These are phyloP conservation scores for Nylanderia fulva DNA, from an alignment of 1,140 invertebrate species.

Conservation along the genomic window DNA sequence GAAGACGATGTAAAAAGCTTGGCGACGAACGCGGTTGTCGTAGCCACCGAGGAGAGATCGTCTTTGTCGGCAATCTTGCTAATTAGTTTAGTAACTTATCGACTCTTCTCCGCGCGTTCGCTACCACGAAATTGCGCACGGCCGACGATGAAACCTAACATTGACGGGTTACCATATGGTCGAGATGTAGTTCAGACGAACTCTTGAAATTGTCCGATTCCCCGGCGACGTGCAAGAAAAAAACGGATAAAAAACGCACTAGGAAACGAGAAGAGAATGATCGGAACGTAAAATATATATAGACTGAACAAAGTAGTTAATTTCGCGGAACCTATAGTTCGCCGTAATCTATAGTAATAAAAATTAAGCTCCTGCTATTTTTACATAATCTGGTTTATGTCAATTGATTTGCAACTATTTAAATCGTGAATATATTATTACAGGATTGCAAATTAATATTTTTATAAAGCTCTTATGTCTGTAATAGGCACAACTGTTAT, in stretches of 20 bases:
- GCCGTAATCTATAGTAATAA: neutral
- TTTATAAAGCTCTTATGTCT: neutral
- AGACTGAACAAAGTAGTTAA: neutral
- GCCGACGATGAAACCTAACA: constrained; percentile 44
- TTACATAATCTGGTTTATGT: neutral
- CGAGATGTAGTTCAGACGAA: constrained; percentile 77
- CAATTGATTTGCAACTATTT: neutral
- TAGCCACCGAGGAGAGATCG: constrained; percentile 73
- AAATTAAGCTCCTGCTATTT: neutral
- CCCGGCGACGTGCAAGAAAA: neutral
- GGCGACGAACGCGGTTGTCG: constrained; percentile 77
- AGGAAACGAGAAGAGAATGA: neutral
- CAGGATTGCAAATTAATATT: neutral
- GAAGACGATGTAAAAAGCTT: constrained; percentile 80
- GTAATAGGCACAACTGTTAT: neutral
- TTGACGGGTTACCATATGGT: constrained; percentile 77
- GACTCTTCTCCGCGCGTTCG: constrained; percentile 74
- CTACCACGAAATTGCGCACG: constrained; percentile 43
- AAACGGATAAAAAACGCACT: neutral
- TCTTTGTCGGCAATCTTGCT: constrained; percentile 85
- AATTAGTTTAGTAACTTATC: constrained; percentile 87
- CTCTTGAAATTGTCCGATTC: constrained; percentile 67
- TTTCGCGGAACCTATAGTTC: neutral
- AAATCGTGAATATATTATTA: neutral
- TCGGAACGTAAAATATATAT: neutral